Percentiles rank a stretch among this genome's conserved stretches.
Conservation (phyloP, 2,888 invertebrate genomes). For the Itoplectis maculator region DNA sequence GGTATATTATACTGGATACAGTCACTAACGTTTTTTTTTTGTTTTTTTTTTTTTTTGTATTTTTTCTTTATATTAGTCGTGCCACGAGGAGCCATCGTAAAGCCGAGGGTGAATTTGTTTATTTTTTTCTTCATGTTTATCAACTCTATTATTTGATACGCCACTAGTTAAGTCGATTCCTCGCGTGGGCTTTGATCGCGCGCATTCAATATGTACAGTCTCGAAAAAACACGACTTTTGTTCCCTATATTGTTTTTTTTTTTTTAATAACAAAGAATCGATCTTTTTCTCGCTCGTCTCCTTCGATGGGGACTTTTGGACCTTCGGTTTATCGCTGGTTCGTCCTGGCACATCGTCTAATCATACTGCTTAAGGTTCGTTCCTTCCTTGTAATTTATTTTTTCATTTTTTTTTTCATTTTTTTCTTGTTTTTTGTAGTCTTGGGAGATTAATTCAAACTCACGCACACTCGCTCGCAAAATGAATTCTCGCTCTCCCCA, state of each 20-base stretch:
- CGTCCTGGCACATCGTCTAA: conserved; percentile 71
- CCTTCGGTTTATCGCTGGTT: conserved; percentile 67
- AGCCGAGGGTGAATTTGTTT: conserved; percentile 63
- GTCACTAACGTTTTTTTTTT: conserved; percentile 81
- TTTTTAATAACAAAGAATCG: conserved; percentile 57
- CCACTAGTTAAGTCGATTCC: conserved; percentile 66
- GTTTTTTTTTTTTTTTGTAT: too few relatives aligned
- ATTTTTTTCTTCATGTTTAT: conserved; percentile 46
- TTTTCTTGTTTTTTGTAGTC: conserved; percentile 40
- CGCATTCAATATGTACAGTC: conserved; percentile 71
- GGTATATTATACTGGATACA: conserved; percentile 83
- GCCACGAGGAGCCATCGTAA: conserved; percentile 72
- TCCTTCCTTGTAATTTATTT: conserved; percentile 54
- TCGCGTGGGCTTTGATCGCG: conserved; percentile 66
- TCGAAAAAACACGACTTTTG: conserved; percentile 69
- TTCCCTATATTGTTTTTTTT: conserved; percentile 68
- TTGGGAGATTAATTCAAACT: conserved; percentile 55
- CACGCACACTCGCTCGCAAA: conserved; percentile 55
- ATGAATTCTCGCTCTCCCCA: conserved; percentile 45
- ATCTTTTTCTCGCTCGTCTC: conserved; percentile 46
- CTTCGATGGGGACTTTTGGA: conserved; percentile 56
- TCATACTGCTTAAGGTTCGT: conserved; percentile 70
- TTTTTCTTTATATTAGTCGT: conserved; percentile 77
- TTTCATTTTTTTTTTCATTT: conserved; percentile 36
- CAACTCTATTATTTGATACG: conserved; percentile 63